Evolutionary conservation across 2,888 invertebrate genomes (phyloP), one percentile per base, ranked within the genome.

Genomic region (Trachelus tabidus): DNA sequence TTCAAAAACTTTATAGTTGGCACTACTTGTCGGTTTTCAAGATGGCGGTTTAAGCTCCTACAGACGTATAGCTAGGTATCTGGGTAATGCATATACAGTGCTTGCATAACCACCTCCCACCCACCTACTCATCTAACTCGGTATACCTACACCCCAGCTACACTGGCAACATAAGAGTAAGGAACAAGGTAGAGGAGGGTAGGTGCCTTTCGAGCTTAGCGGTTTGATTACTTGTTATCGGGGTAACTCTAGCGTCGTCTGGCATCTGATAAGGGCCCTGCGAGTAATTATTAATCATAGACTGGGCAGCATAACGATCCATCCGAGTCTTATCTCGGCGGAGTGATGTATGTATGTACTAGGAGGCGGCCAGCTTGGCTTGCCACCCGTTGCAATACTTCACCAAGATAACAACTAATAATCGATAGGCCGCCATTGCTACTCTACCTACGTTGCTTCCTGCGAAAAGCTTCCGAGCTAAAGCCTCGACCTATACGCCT

Each of bases 251-350:
- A 87, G 83, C 89, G 86, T 88, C 87, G 88, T 89, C 88, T 88
- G 86, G 85, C 85, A 90, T 90, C 90, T 88, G 90, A 91, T 90
- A 89, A 89, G 86, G 88, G 83, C 86, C 82, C 83, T 85, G 83
- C 88, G 88, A 86, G 88, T 90, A 90, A 91, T 90, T 90, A 91
- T 90, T 91, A 90, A 90, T 91, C 90, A 90, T 90, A 90, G 89
- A 87, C 86, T 85, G 85, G 88, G 85, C 86, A 83, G 87, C 87
- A 86, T 88, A 90, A 89, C 90, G 88, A 90, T 90, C 89, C 89
- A 89, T 90, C 87, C 87, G 87, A 88, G 87, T 88, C 89, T 91
- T 90, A 90, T 90, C 90, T 90, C 83, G 85, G 87, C 86, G 86
- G 88, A 88, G 89, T 89, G 89, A 89, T 89, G 89, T 88, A 89